Base-by-base conservation (phyloP, 1,140 invertebrate species). In the Heliconius eleuchia region DNA sequence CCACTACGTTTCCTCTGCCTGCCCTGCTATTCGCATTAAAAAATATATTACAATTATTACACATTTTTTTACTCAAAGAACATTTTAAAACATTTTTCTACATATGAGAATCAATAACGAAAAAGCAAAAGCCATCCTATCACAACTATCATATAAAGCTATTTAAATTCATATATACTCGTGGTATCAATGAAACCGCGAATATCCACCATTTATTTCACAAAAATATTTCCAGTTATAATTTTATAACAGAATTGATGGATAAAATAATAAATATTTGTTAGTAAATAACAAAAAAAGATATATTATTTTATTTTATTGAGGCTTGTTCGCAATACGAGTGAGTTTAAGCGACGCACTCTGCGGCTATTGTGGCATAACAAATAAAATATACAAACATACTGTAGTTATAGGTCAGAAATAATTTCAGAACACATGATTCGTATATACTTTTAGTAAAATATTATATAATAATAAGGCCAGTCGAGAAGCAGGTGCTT, bases 221-320 rank as follows among this genome's bases (percentile, higher is more conserved):
- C 27, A 30, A 66, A 66, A 66, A 66, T 66, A 66, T 30, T 66
- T n/a, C 55, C 55, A 57, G 55, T 23, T 23, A 57, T 57, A 11
- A 57, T 57, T 57, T 57, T 57, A 52, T 30, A 27, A 66, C 30
- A 30, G 23, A 66, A 18, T 66, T 66, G 23, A 66, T 16, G 23
- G 23, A 30, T 66, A 66, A 66, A 66, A 66, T 66, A 66, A 66
- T 66, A 66, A 66, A 66, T 66, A 27, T 66, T 66, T 66, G 23
- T 66, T 66, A 66, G 4, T 66, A 66, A 66, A 66, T 66, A 66
- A 66, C 60, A 66, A 66, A 66, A 23, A 57, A 66, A 66, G 9
- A 66, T 27, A 66, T 66, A 27, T 27, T 66, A 27, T 66, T 66
- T 13, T 66, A 66, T 66, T 66, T n/a, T 66, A 66, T 66, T 66